Evolutionary conservation across 2,113 vertebrate genomes (phyloP).

Genomic region (Alethe diademata): DNA sequence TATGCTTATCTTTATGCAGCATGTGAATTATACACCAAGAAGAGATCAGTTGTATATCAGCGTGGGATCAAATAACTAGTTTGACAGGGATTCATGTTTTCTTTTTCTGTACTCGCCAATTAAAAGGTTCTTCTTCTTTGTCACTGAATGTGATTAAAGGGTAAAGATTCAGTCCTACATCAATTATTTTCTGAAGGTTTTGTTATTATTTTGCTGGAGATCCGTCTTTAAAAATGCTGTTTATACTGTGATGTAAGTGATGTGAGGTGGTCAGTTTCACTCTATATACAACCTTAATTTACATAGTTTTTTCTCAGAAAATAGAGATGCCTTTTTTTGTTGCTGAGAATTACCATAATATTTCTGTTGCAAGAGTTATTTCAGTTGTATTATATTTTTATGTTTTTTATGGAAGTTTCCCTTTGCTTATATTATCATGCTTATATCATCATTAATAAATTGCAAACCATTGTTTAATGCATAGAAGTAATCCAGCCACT

Average conservation of each 20-base stretch:
- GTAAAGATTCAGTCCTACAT: neutral
- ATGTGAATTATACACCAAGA: neutral
- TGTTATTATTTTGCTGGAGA: neutral
- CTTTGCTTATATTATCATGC: neutral
- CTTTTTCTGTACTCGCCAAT: slow-evolving; percentile 2
- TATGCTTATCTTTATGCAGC: neutral
- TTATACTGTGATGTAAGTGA: neutral
- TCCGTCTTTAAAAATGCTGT: neutral
- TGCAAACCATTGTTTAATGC: neutral
- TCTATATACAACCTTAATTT: neutral
- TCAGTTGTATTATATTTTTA: neutral
- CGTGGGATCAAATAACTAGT: slow-evolving; percentile 40
- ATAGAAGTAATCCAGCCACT: neutral
- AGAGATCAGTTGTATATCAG: slow-evolving; percentile 14
- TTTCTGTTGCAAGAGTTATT: neutral
- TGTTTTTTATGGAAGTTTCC: neutral
- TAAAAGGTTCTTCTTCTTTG: neutral
- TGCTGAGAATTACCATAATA: neutral
- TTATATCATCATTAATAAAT: neutral
- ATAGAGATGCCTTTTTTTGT: neutral
- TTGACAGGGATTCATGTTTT: slow-evolving; percentile 19
- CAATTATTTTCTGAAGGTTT: slow-evolving; percentile 6
- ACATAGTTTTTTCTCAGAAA: neutral
- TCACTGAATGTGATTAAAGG: neutral
- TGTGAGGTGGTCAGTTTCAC: neutral